These are phyloP conservation scores for Bufo gargarizans DNA, from an alignment of 2,113 vertebrate genomes.

Conservation along the genomic window DNA sequence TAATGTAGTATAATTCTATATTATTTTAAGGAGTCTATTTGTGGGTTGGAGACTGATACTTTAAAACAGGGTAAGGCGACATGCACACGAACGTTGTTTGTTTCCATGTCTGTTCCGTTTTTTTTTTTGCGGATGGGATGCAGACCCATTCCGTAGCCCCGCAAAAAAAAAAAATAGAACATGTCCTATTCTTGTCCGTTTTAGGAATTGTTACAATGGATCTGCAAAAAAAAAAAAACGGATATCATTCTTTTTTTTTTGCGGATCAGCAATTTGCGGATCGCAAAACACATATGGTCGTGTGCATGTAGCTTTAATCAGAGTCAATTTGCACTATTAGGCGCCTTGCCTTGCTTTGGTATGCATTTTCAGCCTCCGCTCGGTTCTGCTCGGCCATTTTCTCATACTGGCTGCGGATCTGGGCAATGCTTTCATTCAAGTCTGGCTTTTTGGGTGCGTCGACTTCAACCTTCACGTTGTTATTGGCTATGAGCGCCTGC, in stretches of 20 bases:
- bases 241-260: too few species aligned
- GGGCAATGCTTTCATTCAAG: conserved; percentile 71
- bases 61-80: not conserved
- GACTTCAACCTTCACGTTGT: conserved; percentile 72
- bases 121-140: too few species aligned
- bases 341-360: conserved; percentile 70
- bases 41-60: not conserved
- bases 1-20: not conserved
- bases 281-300: too few species aligned
- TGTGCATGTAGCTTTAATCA: not conserved
- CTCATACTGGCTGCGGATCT: conserved; percentile 75
- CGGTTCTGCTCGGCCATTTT: conserved; percentile 74
- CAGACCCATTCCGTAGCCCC: too few species aligned
- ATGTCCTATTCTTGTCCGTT: too few species aligned
- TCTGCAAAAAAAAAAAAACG: too few species aligned
- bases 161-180: too few species aligned
- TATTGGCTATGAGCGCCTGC: conserved; percentile 71
- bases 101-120: too few species aligned
- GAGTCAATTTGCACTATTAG: not conserved
- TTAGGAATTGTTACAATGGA: too few species aligned
- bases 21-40: not conserved
- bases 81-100: too few species aligned
- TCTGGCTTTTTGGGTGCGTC: conserved; percentile 70
- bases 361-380: conserved; percentile 74
- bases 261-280: too few species aligned